Conservation (phyloP, 2,888 invertebrate genomes). For the Steinernema scapterisci region DNA sequence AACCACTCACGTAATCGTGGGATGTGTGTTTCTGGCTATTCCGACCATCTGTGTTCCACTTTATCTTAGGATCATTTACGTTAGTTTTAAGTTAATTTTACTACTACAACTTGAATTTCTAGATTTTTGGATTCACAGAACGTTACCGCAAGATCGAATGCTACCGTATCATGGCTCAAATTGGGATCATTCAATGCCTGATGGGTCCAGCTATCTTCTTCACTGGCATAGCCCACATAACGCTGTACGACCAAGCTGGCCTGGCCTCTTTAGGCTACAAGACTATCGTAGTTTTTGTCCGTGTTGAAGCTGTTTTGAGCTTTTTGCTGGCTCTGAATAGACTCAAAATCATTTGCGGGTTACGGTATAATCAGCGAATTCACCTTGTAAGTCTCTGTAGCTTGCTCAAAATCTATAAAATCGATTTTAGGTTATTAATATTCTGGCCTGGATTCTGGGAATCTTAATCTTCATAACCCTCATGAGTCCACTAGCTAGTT, state of each 20-base stretch:
- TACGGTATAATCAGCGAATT: too few relatives aligned
- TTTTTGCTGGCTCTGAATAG: not conserved
- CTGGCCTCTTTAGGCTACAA: not conserved
- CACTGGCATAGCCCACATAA: not conserved
- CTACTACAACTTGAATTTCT: not conserved
- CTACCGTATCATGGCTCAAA: not conserved
- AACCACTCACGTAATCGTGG: too few relatives aligned
- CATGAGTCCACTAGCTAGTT: not conserved
- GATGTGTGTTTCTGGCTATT: too few relatives aligned
- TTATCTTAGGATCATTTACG: not conserved
- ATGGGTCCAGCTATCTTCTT: not conserved
- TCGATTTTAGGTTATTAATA: not conserved
- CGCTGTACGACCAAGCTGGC: not conserved
- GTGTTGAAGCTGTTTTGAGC: not conserved
- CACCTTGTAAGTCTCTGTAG: too few relatives aligned
- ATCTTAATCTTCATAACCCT: not conserved
- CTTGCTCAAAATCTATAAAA: too few relatives aligned
- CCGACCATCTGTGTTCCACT: not conserved
- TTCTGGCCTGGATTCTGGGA: not conserved
- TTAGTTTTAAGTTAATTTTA: not conserved
- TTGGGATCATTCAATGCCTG: not conserved
- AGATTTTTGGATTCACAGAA: not conserved
- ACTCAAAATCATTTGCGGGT: not conserved
- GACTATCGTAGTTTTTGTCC: not conserved
- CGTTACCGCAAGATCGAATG: not conserved